Percentiles rank a stretch among this genome's conserved stretches.
These are phyloP conservation scores for Channallabes apus DNA, from an alignment of 2,797 vertebrate species.

Conservation along the genomic window DNA sequence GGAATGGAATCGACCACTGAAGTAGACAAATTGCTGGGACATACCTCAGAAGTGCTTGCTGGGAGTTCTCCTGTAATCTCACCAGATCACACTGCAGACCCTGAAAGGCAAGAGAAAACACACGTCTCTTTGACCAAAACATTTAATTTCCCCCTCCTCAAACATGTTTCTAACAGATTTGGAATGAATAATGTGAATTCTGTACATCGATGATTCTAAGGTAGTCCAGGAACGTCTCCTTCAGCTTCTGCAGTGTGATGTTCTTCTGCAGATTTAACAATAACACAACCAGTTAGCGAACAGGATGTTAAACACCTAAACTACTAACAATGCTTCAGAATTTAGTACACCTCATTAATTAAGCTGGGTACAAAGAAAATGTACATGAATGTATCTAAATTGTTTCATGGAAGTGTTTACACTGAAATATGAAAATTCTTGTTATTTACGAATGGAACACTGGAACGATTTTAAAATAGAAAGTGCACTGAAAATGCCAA, in stretches of 20 bases:
- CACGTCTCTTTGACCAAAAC: background rate
- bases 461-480: background rate
- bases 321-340: background rate
- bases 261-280: conserved; percentile 65
- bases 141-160: too few relatives aligned
- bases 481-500: background rate
- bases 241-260: conserved; percentile 72
- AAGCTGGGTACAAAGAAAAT: background rate
- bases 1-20: background rate
- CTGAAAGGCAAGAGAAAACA: background rate
- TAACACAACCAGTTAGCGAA: background rate
- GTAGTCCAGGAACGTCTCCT: conserved; percentile 70
- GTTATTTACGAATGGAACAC: background rate
- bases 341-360: background rate
- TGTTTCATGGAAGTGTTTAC: background rate
- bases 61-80: conserved; percentile 26
- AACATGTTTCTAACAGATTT: background rate
- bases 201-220: conserved; percentile 74
- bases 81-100: conserved; percentile 19
- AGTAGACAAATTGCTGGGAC: too few relatives aligned
- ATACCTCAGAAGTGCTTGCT: conserved; percentile 28
- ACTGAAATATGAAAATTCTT: background rate
- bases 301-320: too few relatives aligned
- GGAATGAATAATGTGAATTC: background rate
- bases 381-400: background rate